A percentile compares a stretch with the other conserved stretches of the same genome.
Conservation (phyloP, 2,113 vertebrate genomes). For the Tetrax tetrax region DNA sequence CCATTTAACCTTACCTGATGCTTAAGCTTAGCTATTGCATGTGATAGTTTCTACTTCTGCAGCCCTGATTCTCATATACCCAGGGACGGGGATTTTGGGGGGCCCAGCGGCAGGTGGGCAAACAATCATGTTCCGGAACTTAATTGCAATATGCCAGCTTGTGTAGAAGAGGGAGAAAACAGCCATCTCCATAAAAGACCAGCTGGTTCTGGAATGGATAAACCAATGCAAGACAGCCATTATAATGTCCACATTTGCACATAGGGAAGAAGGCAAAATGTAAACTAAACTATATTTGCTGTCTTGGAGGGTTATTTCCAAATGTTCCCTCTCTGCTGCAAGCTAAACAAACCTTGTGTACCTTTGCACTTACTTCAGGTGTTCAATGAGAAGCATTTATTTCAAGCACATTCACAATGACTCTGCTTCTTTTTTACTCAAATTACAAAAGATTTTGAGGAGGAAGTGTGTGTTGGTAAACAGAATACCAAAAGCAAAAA, state of each 20-base stretch:
- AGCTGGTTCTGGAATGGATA: not conserved
- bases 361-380: conserved; percentile 26
- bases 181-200: not conserved
- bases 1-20: not conserved
- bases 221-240: conserved; percentile 19
- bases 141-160: not conserved
- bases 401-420: not conserved
- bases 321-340: not conserved
- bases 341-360: conserved; percentile 50
- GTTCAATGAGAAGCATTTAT: conserved; percentile 33
- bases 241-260: conserved; percentile 34
- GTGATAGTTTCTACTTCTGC: not conserved
- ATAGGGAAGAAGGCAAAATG: not conserved
- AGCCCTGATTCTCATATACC: not conserved
- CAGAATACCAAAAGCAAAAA: not conserved
- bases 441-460: conserved; percentile 37
- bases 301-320: conserved; percentile 44
- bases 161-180: not conserved
- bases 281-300: conserved; percentile 59
- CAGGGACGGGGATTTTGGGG: not conserved
- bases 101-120: not conserved
- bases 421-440: conserved; percentile 50
- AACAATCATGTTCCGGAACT: not conserved
- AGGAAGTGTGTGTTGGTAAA: conserved; percentile 37
- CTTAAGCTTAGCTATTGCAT: not conserved